phyloP scores from a whole-genome alignment of 1,140 invertebrate species.

The Trinorchestia longiramus region DNA sequence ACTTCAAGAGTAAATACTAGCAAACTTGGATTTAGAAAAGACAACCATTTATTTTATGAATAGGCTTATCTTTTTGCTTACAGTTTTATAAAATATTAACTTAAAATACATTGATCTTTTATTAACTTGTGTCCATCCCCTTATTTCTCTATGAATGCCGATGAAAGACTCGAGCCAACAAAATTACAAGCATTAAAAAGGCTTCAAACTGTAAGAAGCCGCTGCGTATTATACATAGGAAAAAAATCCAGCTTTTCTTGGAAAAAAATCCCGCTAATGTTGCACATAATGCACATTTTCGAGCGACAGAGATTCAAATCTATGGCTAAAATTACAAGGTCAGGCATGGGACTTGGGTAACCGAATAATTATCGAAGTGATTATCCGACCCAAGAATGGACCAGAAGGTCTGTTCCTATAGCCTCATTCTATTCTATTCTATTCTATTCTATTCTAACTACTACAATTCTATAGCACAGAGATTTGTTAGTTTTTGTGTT shows the following conservation, averaged over 20 bases:
- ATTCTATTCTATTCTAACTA: no score
- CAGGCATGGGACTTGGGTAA: no score
- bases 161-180: not conserved
- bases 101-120: not conserved
- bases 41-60: not conserved
- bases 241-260: not conserved
- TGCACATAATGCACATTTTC: not conserved
- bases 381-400: no score
- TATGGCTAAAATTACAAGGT: no score
- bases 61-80: not conserved
- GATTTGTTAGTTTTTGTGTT: not conserved
- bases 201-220: not conserved
- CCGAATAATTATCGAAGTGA: no score
- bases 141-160: not conserved
- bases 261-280: not conserved
- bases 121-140: not conserved
- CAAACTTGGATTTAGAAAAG: no score
- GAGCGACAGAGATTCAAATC: not conserved
- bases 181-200: not conserved
- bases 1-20: no score
- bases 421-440: no score
- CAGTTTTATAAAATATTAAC: not conserved
- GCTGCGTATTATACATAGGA: not conserved
- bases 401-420: no score
- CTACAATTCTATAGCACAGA: not conserved